Evolutionary conservation across 2,113 vertebrate species (phyloP).

Genomic region (Esox niger): DNA sequence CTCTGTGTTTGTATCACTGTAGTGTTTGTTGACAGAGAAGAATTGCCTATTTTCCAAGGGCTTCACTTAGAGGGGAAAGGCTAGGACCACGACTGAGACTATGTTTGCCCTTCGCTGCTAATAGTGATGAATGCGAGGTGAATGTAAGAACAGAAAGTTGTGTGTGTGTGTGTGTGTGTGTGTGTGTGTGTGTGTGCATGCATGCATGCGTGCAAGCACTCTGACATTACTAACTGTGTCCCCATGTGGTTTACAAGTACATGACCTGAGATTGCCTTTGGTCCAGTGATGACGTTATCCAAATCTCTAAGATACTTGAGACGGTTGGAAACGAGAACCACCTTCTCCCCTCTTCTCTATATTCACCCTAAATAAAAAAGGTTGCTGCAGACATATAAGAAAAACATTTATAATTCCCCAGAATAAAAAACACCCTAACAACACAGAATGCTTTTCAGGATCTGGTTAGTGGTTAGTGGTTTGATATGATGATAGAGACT

Average conservation of each 20-base stretch:
- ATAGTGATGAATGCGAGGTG: constrained; percentile 29
- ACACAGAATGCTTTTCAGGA: not conserved
- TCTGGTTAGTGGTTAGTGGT: not conserved
- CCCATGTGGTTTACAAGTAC: constrained; percentile 34
- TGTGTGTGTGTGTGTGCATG: not conserved
- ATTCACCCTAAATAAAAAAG: constrained; percentile 5
- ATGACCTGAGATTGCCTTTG: constrained; percentile 49
- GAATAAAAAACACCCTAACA: not conserved
- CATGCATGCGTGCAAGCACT: not conserved
- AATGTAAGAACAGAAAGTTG: constrained; percentile 15
- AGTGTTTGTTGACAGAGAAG: not conserved
- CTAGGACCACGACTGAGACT: not conserved
- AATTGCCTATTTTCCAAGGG: not conserved
- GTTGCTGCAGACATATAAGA: not conserved
- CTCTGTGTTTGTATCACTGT: not conserved
- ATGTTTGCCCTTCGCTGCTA: not conserved
- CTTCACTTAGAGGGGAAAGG: not conserved
- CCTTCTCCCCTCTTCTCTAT: constrained; percentile 25
- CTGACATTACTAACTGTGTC: constrained; percentile 37
- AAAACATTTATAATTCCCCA: not conserved
- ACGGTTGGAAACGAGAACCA: constrained; percentile 27
- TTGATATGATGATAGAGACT: constrained; percentile 28
- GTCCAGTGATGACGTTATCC: constrained; percentile 56
- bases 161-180: constrained; percentile 6
- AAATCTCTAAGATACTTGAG: constrained; percentile 55